These are phyloP conservation scores for Synaphobranchus kaupii DNA, from an alignment of 2,797 vertebrate genomes.

Conservation along the genomic window DNA sequence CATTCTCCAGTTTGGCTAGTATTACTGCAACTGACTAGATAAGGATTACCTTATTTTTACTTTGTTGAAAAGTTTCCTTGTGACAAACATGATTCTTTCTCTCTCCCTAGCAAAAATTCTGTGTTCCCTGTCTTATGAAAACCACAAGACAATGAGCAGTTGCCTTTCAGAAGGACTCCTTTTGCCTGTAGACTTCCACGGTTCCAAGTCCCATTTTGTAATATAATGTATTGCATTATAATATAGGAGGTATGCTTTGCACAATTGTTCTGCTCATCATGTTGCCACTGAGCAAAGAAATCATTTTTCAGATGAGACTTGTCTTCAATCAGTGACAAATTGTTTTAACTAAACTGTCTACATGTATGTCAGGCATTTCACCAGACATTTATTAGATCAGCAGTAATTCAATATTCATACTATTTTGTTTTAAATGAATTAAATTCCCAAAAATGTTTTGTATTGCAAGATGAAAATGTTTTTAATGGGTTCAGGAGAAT, in stretches of 20 bases:
- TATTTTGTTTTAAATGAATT: not conserved
- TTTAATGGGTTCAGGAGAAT: not conserved
- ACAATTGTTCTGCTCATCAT: not conserved
- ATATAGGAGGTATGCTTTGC: not conserved
- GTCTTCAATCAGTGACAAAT: not conserved
- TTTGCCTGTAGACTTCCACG: not conserved
- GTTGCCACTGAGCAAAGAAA: not conserved
- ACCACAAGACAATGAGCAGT: not conserved
- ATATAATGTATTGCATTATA: not conserved
- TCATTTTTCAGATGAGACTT: not conserved
- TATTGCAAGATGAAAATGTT: not conserved
- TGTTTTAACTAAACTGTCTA: not conserved
- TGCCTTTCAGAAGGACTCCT: not conserved
- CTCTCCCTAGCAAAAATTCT: not conserved
- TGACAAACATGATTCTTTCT: not conserved
- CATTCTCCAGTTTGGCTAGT: not conserved
- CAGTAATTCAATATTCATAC: not conserved
- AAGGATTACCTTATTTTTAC: not conserved
- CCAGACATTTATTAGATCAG: not conserved
- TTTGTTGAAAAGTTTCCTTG: not conserved
- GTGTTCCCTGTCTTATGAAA: not conserved
- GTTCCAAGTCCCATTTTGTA: not conserved
- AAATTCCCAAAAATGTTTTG: not conserved
- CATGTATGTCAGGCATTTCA: not conserved
- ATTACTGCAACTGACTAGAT: not conserved